These are phyloP conservation scores for Neuroterus valhalla DNA, from an alignment of 1,140 invertebrate genomes.

Conservation along the genomic window DNA sequence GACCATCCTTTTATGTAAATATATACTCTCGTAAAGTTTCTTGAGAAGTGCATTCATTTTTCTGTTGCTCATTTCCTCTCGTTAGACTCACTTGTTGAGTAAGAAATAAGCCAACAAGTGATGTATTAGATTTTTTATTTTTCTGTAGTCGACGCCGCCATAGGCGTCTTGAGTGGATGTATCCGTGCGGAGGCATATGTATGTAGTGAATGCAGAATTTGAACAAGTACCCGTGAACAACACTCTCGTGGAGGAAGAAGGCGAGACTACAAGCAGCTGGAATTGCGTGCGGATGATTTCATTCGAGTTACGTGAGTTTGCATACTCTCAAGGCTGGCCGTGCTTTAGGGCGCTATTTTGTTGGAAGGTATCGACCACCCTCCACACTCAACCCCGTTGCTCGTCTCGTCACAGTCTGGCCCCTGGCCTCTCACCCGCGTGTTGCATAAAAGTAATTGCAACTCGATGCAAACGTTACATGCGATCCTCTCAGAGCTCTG, in stretches of 20 bases:
- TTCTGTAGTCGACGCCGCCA: no score
- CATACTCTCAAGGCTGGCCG: slow-evolving; percentile 51
- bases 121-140: no score
- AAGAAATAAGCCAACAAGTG: no score
- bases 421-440: slow-evolving; percentile 17
- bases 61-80: no score
- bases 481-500: slow-evolving; percentile 8
- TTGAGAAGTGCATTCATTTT: no score
- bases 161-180: no score
- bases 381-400: slow-evolving; percentile 12
- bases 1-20: no score
- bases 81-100: no score
- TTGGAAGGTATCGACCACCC: slow-evolving; percentile 10
- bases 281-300: slow-evolving; percentile 57
- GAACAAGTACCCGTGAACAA: neutral
- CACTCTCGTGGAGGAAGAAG: neutral
- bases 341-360: slow-evolving; percentile 34
- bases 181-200: no score
- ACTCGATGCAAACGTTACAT: slow-evolving; percentile 6
- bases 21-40: no score
- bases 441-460: slow-evolving; percentile 25
- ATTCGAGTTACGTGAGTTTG: slow-evolving; percentile 55
- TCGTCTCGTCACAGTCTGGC: slow-evolving; percentile 8
- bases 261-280: neutral
- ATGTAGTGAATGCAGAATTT: neutral